phyloP scores from a whole-genome alignment of 2,797 vertebrate species.

The Myripristis murdjan region DNA sequence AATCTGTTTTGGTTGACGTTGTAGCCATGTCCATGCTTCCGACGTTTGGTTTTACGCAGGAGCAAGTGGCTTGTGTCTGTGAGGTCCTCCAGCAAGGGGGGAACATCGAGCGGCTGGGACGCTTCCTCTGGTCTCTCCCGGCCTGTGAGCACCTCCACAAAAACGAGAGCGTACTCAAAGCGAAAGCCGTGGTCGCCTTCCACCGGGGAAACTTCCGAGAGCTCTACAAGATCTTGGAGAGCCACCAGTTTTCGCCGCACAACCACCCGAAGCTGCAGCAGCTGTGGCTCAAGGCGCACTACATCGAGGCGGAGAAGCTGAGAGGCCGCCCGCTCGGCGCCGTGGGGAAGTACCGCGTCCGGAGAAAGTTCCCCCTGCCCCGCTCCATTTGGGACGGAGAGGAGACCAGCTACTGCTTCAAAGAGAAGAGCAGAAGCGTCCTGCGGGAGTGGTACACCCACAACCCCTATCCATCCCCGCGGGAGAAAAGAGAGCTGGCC shows the following conservation, averaged over 20 bases:
- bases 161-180: constrained; percentile 97
- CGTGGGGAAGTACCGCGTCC: constrained; percentile 95
- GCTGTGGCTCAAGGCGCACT: constrained; percentile 96
- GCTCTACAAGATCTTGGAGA: constrained; percentile 96
- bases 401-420: constrained; percentile 98
- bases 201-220: constrained; percentile 95
- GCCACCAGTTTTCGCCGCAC: constrained; percentile 95
- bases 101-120: constrained; percentile 96
- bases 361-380: constrained; percentile 95
- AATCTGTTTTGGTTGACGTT: constrained; percentile 67
- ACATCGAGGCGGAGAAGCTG: constrained; percentile 95
- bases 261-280: constrained; percentile 96
- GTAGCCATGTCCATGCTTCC: constrained; percentile 98
- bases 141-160: constrained; percentile 98
- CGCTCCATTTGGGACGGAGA: constrained; percentile 97
- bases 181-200: constrained; percentile 96
- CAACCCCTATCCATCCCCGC: constrained; percentile 90
- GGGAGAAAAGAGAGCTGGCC: constrained; percentile 92
- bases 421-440: constrained; percentile 95
- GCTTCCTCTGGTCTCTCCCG: constrained; percentile 97
- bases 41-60: constrained; percentile 98
- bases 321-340: constrained; percentile 94
- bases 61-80: constrained; percentile 97
- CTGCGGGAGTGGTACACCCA: constrained; percentile 96
- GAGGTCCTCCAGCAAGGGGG: constrained; percentile 97